phyloP scores from a whole-genome alignment of 2,113 vertebrate species.

The Chaetura pelagica region DNA sequence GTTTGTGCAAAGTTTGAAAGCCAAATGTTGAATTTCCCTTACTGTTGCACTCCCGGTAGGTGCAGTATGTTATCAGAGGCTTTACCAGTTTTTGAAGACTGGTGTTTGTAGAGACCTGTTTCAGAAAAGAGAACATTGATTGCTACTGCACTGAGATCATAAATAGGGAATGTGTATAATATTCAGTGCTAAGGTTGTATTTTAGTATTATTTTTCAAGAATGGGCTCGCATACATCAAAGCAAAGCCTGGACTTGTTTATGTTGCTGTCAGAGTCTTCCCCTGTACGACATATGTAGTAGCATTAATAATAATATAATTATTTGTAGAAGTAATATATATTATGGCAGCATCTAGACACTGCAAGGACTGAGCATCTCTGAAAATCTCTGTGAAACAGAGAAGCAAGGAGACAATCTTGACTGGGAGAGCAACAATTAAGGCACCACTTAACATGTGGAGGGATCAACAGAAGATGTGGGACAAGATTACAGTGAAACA shows the following conservation, averaged over 20 bases:
- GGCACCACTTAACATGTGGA: background rate
- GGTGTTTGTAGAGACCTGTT: background rate
- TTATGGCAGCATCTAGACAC: background rate
- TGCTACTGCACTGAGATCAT: background rate
- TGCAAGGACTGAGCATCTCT: background rate
- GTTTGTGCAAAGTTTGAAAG: background rate
- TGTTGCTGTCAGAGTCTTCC: background rate
- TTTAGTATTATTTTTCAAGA: background rate
- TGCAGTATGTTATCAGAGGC: background rate
- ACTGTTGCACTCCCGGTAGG: background rate
- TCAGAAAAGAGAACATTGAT: background rate
- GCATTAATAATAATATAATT: background rate
- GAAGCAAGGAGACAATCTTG: background rate
- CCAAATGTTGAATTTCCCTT: background rate
- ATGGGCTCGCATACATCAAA: background rate
- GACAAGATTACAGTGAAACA: background rate
- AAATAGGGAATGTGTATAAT: background rate
- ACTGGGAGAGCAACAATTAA: background rate
- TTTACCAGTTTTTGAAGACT: background rate
- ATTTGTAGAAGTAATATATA: background rate
- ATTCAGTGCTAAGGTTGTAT: background rate
- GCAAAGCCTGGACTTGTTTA: background rate
- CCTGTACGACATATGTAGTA: accelerated
- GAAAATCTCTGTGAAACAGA: background rate
- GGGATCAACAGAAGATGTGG: background rate